These are phyloP conservation scores for Peromyscus californicus DNA, from an alignment of 2,113 vertebrate species.

Conservation along the genomic window DNA sequence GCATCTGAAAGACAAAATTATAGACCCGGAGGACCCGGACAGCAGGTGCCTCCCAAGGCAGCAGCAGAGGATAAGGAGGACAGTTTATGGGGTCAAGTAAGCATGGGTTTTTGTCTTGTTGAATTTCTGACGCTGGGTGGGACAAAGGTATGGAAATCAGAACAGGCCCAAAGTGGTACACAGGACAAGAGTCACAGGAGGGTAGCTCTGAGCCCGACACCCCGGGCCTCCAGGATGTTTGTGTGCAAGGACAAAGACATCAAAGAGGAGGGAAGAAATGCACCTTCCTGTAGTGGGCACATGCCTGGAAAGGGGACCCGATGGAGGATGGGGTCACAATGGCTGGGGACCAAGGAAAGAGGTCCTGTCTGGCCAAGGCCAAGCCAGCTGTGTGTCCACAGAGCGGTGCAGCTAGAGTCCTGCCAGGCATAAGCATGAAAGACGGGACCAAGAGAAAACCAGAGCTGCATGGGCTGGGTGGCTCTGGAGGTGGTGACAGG, in stretches of 20 bases:
- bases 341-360: not conserved
- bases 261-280: not conserved
- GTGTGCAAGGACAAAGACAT: not conserved
- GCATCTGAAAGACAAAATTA: not conserved
- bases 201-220: not conserved
- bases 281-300: not conserved
- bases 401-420: rapidly evolving
- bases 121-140: not conserved
- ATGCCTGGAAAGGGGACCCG: not conserved
- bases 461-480: not conserved
- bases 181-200: not conserved
- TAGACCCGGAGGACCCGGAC: not conserved
- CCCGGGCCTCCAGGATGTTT: not conserved
- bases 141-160: not conserved
- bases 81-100: not conserved
- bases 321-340: not conserved
- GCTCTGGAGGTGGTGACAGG: not conserved
- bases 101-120: not conserved
- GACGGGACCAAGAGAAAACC: not conserved
- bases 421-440: not conserved
- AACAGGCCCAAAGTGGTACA: not conserved
- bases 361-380: not conserved
- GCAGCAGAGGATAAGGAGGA: rapidly evolving
- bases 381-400: not conserved
- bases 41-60: not conserved